These are phyloP conservation scores for Hemicentrotus pulcherrimus DNA, from an alignment of 35 echinoderm and acorn worm genomes.

Conservation along the genomic window DNA sequence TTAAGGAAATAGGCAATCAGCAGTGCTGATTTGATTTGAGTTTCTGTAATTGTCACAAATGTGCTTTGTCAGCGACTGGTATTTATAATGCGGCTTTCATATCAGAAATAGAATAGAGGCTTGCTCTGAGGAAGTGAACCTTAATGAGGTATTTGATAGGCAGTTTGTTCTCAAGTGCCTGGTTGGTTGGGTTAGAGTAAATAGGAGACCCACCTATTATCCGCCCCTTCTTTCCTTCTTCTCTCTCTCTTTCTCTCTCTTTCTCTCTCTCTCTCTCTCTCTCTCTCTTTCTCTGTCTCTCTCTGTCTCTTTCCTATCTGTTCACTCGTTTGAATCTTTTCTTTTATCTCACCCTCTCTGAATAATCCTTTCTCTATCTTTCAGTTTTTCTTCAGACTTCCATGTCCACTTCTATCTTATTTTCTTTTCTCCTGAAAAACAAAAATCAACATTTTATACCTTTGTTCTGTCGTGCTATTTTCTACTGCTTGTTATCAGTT, in stretches of 20 bases:
- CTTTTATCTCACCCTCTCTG: not conserved
- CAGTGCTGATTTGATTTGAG: constrained; percentile 22
- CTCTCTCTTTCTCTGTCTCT: too few species aligned
- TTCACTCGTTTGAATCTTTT: not conserved
- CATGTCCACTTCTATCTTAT: not conserved
- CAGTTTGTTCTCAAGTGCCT: not conserved
- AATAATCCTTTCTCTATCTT: not conserved
- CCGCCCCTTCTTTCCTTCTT: not conserved
- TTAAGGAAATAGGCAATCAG: constrained; percentile 26
- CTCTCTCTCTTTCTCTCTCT: not conserved
- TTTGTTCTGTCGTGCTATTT: too few species aligned
- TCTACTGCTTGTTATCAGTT: too few species aligned
- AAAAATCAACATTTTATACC: too few species aligned
- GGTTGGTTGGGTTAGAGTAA: not conserved
- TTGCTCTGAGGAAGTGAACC: not conserved
- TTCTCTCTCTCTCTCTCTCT: not conserved
- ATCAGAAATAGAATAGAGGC: constrained; percentile 12
- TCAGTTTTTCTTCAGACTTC: not conserved
- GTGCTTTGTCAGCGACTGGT: constrained; percentile 32
- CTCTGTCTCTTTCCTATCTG: too few species aligned
- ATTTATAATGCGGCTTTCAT: not conserved
- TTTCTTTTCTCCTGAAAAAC: too few species aligned
- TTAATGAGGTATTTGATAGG: not conserved
- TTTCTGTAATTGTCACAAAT: constrained; percentile 40
- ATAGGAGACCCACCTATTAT: not conserved